Percentiles rank a stretch among this genome's conserved stretches.
Evolutionary conservation across 2,888 invertebrate genomes (phyloP).

Genomic region (Lysandra bellargus): DNA sequence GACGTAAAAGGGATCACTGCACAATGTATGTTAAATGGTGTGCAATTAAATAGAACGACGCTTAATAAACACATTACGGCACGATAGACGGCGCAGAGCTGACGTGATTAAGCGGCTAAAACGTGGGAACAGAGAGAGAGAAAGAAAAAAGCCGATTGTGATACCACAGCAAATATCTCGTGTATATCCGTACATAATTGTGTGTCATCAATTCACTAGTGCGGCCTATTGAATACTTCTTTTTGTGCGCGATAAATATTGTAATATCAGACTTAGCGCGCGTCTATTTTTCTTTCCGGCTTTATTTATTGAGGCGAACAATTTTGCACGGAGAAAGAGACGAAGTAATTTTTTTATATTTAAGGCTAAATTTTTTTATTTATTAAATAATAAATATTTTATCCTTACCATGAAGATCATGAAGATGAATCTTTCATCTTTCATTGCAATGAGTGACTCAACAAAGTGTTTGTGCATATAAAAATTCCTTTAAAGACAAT

Average conservation of each 20-base stretch:
- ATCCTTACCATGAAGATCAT: background rate
- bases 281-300: slow-evolving; percentile 7
- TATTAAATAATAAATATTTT: background rate
- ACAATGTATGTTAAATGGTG: slow-evolving; percentile 74
- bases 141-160: slow-evolving; percentile 51
- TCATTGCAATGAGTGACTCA: no score
- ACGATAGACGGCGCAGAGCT: slow-evolving; percentile 70
- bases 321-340: slow-evolving; percentile 20
- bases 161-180: slow-evolving; percentile 31
- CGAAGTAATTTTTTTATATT: background rate
- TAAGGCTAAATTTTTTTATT: background rate
- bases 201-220: slow-evolving; percentile 30
- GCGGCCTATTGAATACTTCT: slow-evolving; percentile 16
- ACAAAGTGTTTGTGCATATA: no score
- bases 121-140: slow-evolving; percentile 73
- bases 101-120: slow-evolving; percentile 68
- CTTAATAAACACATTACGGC: slow-evolving; percentile 78
- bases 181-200: slow-evolving; percentile 28
- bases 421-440: background rate
- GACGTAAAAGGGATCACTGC: slow-evolving; percentile 64
- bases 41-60: slow-evolving; percentile 71
- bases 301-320: background rate
- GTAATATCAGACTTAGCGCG: slow-evolving; percentile 15
- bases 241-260: slow-evolving; percentile 29
- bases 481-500: background rate